phyloP scores from a whole-genome alignment of 2,113 vertebrate species.

The Colaptes auratus region DNA sequence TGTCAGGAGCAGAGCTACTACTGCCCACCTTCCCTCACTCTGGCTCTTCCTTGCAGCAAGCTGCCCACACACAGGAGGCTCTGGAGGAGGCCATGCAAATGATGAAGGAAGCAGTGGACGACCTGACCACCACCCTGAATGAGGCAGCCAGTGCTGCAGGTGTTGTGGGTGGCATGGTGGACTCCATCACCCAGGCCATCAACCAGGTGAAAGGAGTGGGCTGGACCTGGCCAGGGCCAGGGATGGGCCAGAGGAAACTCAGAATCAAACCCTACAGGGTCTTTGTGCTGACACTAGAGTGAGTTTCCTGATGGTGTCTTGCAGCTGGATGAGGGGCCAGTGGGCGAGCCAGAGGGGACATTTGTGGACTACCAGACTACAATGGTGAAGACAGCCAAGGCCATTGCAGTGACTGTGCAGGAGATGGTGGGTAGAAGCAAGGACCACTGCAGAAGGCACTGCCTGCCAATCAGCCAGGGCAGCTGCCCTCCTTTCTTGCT shows the following conservation, averaged over 20 bases:
- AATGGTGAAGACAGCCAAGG: slow-evolving; percentile 97
- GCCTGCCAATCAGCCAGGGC: background rate
- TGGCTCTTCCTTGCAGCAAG: slow-evolving; percentile 73
- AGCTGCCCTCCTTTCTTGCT: background rate
- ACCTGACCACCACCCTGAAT: slow-evolving; percentile 88
- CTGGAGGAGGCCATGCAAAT: slow-evolving; percentile 96
- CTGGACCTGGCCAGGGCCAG: background rate
- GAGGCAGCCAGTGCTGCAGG: slow-evolving; percentile 93
- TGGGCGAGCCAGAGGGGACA: slow-evolving; percentile 89
- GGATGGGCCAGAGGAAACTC: background rate
- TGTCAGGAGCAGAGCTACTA: fast-evolving
- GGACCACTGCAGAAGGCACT: background rate
- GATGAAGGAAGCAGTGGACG: slow-evolving; percentile 98
- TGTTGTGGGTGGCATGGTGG: slow-evolving; percentile 95
- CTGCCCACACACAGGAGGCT: slow-evolving; percentile 93
- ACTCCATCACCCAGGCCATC: slow-evolving; percentile 93
- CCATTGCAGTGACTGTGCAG: slow-evolving; percentile 95
- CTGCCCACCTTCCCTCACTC: background rate
- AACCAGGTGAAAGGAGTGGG: slow-evolving; percentile 79
- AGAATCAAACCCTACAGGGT: background rate
- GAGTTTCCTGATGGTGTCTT: background rate
- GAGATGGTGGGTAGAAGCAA: slow-evolving; percentile 86
- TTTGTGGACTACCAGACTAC: slow-evolving; percentile 99
- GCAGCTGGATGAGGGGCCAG: slow-evolving; percentile 87
- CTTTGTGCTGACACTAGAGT: background rate